Evolutionary conservation across 1,140 invertebrate genomes (phyloP).

Genomic region (Cryptotermes secundus): DNA sequence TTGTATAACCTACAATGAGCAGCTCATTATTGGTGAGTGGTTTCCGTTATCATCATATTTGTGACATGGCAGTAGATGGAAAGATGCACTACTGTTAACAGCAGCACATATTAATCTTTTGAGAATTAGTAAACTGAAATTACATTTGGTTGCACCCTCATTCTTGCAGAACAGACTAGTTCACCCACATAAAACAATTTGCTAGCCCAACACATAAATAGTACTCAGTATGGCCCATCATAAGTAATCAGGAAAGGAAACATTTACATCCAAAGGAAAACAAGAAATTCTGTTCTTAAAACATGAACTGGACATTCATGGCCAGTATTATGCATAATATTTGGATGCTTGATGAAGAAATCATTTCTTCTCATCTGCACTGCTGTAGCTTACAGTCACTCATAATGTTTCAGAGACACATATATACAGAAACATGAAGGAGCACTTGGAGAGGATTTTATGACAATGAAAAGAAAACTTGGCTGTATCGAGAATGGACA

Average conservation of each 20-base stretch:
- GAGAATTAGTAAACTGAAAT: background rate
- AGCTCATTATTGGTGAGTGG: too few relatives aligned
- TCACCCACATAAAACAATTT: background rate
- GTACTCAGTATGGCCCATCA: background rate
- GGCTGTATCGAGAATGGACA: too few relatives aligned
- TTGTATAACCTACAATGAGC: too few relatives aligned
- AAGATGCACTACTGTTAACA: background rate
- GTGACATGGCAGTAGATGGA: background rate
- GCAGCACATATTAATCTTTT: background rate
- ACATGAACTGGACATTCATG: background rate
- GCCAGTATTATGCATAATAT: background rate
- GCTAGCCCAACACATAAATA: too few relatives aligned
- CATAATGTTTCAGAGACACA: too few relatives aligned
- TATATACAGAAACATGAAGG: too few relatives aligned
- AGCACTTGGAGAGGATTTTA: too few relatives aligned
- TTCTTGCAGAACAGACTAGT: background rate
- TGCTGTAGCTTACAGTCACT: too few relatives aligned
- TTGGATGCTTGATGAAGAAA: background rate
- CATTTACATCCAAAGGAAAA: background rate
- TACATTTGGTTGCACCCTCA: background rate
- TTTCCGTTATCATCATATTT: background rate
- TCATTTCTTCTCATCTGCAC: too few relatives aligned
- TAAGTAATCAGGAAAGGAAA: background rate
- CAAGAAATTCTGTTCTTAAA: background rate
- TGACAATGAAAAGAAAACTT: too few relatives aligned